A percentile compares a stretch with the other conserved stretches of the same genome.
These are phyloP conservation scores for Athrips mouffetella DNA, from an alignment of 2,888 invertebrate genomes.

Conservation along the genomic window DNA sequence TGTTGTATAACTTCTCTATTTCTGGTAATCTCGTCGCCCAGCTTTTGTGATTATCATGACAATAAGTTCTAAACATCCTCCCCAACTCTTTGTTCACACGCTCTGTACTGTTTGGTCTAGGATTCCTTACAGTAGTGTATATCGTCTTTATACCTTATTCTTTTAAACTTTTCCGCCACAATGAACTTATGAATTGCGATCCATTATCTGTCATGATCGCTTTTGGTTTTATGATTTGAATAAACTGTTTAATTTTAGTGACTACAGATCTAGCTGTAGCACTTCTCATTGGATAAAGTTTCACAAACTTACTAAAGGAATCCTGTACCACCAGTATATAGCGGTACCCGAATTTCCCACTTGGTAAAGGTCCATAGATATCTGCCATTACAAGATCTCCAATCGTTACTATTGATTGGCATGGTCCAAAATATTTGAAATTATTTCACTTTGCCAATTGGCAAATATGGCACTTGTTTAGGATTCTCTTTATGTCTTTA, in stretches of 20 bases:
- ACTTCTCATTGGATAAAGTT: background rate
- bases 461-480: too few relatives aligned
- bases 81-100: too few relatives aligned
- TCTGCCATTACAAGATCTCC: too few relatives aligned
- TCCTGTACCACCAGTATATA: constrained; percentile 16
- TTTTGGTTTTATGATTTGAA: constrained; percentile 19
- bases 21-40: background rate
- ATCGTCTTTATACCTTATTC: background rate
- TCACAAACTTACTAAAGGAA: too few relatives aligned
- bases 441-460: too few relatives aligned
- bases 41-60: background rate
- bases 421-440: too few relatives aligned
- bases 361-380: constrained; percentile 24
- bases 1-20: background rate
- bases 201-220: constrained; percentile 25
- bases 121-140: constrained; percentile 17
- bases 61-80: too few relatives aligned
- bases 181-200: constrained; percentile 12
- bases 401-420: too few relatives aligned
- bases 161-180: constrained; percentile 11
- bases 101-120: constrained; percentile 14
- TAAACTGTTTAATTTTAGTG: constrained; percentile 17
- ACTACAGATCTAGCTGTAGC: constrained; percentile 20
- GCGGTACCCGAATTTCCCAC: constrained; percentile 17
- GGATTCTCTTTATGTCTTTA: too few relatives aligned